These are phyloP conservation scores for Eudemis profundana DNA, from an alignment of 2,888 invertebrate genomes.

Conservation along the genomic window DNA sequence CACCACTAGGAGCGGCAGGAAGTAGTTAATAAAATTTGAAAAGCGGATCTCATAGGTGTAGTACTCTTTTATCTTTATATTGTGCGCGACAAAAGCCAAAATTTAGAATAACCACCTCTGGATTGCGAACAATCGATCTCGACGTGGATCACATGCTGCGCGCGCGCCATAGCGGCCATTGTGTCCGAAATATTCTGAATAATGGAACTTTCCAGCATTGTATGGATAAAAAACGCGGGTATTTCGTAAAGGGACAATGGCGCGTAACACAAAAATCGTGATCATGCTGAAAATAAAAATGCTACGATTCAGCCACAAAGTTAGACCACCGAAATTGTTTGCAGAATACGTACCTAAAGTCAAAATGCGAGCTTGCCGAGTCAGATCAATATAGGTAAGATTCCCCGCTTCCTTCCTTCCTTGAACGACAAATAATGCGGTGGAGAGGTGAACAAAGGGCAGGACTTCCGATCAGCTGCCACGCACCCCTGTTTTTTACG, in stretches of 20 bases:
- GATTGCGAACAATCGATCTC: constrained; percentile 77
- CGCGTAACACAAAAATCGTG: constrained; percentile 64
- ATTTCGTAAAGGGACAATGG: constrained; percentile 76
- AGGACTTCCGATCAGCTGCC: constrained; percentile 85
- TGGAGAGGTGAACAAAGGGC: constrained; percentile 79
- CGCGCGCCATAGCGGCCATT: constrained; percentile 75
- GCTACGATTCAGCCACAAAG: constrained; percentile 11
- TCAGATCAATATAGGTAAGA: constrained; percentile 42
- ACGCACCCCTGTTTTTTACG: constrained; percentile 73
- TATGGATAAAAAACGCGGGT: constrained; percentile 75
- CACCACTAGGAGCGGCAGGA: constrained; percentile 66
- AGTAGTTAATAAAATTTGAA: constrained; percentile 68
- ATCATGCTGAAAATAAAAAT: constrained; percentile 49
- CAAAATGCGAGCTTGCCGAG: constrained; percentile 44
- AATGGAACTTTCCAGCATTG: constrained; percentile 78
- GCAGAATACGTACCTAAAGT: constrained; percentile 8
- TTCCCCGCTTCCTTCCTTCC: constrained; percentile 73
- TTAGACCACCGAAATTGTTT: constrained; percentile 25
- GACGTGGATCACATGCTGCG: constrained; percentile 79
- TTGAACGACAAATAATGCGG: constrained; percentile 67
- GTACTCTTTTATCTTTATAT: constrained; percentile 70
- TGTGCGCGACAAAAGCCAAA: constrained; percentile 71
- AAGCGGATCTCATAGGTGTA: constrained; percentile 72
- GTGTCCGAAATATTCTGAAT: constrained; percentile 75
- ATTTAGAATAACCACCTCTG: constrained; percentile 75